Evolutionary conservation across 2,113 vertebrate genomes (phyloP), one percentile per base, ranked within the genome.

Genomic region (Athene cunicularia): DNA sequence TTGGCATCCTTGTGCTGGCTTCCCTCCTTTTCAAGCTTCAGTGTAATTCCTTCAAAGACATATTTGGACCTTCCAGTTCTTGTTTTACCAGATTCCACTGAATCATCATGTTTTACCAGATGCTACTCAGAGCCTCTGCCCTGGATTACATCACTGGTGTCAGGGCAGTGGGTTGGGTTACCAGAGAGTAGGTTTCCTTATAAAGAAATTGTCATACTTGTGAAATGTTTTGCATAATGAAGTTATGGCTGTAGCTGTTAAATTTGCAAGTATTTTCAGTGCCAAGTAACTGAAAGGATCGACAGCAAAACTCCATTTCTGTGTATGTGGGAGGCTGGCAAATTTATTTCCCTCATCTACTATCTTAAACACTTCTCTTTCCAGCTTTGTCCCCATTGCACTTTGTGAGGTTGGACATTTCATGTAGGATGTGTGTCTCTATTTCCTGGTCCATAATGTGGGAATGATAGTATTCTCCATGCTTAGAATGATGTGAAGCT

Each of bases 71-170:
- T 95, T 95, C 41, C 83, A 93, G 53, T 68, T 89, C 91, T 91
- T 96, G 82, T 94, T 96, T 94, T 95, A 97, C 70, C 60, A 70
- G 90, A 96, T 97, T 95, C 89, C 91, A 91, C 93, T 90, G 86
- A 95, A 95, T 97, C 94, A 95, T 97, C 89, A 80, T 66, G 27
- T 95, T 95, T 95, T 93, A 76, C 86, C 94, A 97, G 91, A 91
- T 91, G 89, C 95, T 96, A 14, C 93, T 95, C 0, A 0, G 76
- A 87, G 76, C 53, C 66, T 92, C 80, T 95, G 91, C 77, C 66
- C 84, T 95, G 94, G 35, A 93, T 97, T 96, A 89, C 95, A 76
- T 97, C 95, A 93, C 35, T 76, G 62, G 50, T 93, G 93, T 93
- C 26, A 35, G 77, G 74, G 73, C 73, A 89, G 73, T 0, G 0